Evolutionary conservation across 1,140 invertebrate genomes (phyloP).

Genomic region (Drosophila watanabei): DNA sequence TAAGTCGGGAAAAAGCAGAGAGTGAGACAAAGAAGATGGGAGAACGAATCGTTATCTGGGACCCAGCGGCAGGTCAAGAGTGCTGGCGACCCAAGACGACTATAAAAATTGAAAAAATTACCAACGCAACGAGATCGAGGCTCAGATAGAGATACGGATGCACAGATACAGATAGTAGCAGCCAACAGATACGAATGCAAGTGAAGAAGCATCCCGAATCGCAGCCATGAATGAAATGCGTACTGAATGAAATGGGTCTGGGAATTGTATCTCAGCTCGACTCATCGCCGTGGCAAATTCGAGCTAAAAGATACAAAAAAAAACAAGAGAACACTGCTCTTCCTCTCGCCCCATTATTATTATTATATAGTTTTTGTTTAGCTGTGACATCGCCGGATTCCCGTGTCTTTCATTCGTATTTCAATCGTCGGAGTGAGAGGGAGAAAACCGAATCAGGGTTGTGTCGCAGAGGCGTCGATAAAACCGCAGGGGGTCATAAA

Average conservation of each 20-base stretch:
- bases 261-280: slow-evolving; percentile 29
- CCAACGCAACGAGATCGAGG: slow-evolving; percentile 54
- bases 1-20: slow-evolving; percentile 16
- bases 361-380: slow-evolving; percentile 53
- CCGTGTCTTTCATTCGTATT: slow-evolving; percentile 69
- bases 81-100: slow-evolving; percentile 55
- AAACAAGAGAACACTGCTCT: not conserved
- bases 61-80: slow-evolving; percentile 59
- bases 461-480: slow-evolving; percentile 77
- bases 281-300: slow-evolving; percentile 50
- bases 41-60: slow-evolving; percentile 37
- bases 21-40: not conserved
- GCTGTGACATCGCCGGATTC: slow-evolving; percentile 41
- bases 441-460: slow-evolving; percentile 17
- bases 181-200: slow-evolving; percentile 6
- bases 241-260: slow-evolving; percentile 78
- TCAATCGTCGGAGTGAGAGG: slow-evolving; percentile 58
- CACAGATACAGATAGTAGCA: slow-evolving; percentile 19
- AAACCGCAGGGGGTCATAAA: slow-evolving; percentile 82
- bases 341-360: slow-evolving; percentile 17
- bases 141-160: slow-evolving; percentile 17
- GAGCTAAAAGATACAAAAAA: slow-evolving; percentile 48
- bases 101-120: slow-evolving; percentile 79
- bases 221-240: slow-evolving; percentile 72
- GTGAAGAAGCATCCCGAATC: slow-evolving; percentile 51